Percentiles rank a stretch among this genome's conserved stretches.
These are phyloP conservation scores for Dipus sagitta DNA, from an alignment of 2,797 vertebrate species.

Conservation along the genomic window DNA sequence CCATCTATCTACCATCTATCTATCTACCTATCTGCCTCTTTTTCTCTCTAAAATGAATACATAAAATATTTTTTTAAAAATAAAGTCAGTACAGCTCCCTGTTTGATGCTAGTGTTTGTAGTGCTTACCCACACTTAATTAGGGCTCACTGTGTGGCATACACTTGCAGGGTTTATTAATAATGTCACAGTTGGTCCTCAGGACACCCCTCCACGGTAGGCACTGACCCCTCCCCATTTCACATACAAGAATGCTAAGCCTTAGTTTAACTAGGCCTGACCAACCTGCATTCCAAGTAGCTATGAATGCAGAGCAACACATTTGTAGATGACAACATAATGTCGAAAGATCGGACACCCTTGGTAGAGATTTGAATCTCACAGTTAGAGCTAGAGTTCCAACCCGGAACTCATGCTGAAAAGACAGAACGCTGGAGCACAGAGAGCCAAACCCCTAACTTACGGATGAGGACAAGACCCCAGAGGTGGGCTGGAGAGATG, in stretches of 20 bases:
- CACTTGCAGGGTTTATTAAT: rapidly evolving
- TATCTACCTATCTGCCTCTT: no score
- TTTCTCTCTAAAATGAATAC: no score
- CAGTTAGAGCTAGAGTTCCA: background rate
- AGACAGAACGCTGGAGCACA: background rate
- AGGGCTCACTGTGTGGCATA: rapidly evolving
- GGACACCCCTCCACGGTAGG: background rate
- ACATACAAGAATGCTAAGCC: background rate
- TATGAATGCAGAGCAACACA: no score
- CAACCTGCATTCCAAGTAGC: no score
- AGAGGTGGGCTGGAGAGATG: no score
- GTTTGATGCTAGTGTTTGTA: no score
- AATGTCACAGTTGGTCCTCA: background rate
- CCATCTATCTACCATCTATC: no score
- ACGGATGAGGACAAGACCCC: background rate
- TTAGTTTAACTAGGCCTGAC: no score
- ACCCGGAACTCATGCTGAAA: background rate
- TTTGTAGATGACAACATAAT: no score
- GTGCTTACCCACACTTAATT: background rate
- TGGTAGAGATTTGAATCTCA: background rate
- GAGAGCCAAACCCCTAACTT: background rate
- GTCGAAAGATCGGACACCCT: no score
- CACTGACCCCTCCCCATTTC: background rate
- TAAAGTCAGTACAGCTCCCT: no score
- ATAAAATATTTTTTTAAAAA: no score